phyloP scores from a whole-genome alignment of 2,113 vertebrate species.

The Oncorhynchus gorbuscha region DNA sequence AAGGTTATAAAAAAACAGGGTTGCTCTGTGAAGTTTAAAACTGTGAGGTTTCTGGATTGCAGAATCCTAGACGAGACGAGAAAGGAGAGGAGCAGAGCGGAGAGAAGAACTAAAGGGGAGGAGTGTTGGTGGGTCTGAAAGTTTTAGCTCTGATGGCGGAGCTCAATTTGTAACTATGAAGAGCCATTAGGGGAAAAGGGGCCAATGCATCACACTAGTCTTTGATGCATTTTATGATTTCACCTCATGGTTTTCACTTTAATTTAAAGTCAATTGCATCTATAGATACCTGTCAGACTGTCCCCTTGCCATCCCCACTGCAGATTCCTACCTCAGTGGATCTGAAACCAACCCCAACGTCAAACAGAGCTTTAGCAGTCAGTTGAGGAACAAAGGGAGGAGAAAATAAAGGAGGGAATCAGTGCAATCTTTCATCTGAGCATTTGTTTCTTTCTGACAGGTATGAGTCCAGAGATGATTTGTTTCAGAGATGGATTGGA shows the following conservation, averaged over 20 bases:
- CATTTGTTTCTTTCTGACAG: constrained; percentile 38
- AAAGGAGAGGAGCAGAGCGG: background rate
- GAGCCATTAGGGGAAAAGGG: constrained; percentile 36
- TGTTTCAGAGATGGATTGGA: constrained; percentile 45
- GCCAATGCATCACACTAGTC: constrained; percentile 67
- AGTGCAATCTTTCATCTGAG: constrained; percentile 6
- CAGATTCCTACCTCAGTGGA: constrained; percentile 29
- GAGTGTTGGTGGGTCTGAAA: constrained; percentile 44
- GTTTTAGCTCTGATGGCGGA: constrained; percentile 54
- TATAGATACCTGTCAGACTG: constrained; percentile 71
- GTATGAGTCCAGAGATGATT: constrained; percentile 37
- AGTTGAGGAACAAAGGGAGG: too few relatives aligned
- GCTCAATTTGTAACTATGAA: too few relatives aligned
- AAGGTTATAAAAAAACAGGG: constrained; percentile 34
- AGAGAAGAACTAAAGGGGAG: too few relatives aligned
- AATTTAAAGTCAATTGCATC: constrained; percentile 68
- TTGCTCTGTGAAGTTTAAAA: constrained; percentile 53
- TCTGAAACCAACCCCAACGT: constrained; percentile 17
- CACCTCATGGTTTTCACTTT: constrained; percentile 48
- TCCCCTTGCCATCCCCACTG: constrained; percentile 46
- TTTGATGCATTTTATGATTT: constrained; percentile 69
- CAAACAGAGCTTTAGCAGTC: constrained; percentile 11
- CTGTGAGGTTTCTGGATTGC: constrained; percentile 41
- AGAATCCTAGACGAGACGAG: constrained; percentile 32
- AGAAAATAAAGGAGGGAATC: background rate